Evolutionary conservation across 2,113 vertebrate genomes (phyloP).

Genomic region (Eulemur rufifrons): DNA sequence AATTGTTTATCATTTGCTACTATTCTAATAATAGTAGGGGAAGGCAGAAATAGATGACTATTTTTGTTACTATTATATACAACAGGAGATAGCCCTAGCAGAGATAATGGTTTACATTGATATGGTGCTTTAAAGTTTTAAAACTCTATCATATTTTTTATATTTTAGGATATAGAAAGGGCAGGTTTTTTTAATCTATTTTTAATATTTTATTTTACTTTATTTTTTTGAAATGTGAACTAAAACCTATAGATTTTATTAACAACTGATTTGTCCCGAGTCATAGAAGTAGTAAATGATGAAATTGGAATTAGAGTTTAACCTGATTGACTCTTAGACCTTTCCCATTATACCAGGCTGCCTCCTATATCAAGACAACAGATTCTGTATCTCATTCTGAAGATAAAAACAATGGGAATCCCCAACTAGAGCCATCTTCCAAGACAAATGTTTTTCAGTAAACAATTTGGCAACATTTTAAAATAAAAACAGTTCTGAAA

Average conservation of each 20-base stretch:
- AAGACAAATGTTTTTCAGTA: not conserved
- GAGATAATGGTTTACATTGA: not conserved
- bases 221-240: not conserved
- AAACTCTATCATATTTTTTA: not conserved
- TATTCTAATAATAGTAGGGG: not conserved
- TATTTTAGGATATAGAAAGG: not conserved
- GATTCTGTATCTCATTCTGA: not conserved
- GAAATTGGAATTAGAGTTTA: not conserved
- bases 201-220: not conserved
- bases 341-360: not conserved
- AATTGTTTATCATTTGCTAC: not conserved
- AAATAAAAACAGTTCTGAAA: not conserved
- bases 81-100: not conserved
- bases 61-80: not conserved
- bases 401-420: not conserved
- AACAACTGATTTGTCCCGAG: not conserved
- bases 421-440: not conserved
- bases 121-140: not conserved
- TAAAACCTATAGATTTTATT: not conserved
- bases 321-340: not conserved
- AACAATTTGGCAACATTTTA: not conserved
- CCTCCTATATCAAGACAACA: not conserved
- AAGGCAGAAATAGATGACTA: not conserved
- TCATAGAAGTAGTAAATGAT: not conserved
- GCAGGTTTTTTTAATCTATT: not conserved